These are phyloP conservation scores for Noturus placidus DNA, from an alignment of 2,113 vertebrate species.

Conservation along the genomic window DNA sequence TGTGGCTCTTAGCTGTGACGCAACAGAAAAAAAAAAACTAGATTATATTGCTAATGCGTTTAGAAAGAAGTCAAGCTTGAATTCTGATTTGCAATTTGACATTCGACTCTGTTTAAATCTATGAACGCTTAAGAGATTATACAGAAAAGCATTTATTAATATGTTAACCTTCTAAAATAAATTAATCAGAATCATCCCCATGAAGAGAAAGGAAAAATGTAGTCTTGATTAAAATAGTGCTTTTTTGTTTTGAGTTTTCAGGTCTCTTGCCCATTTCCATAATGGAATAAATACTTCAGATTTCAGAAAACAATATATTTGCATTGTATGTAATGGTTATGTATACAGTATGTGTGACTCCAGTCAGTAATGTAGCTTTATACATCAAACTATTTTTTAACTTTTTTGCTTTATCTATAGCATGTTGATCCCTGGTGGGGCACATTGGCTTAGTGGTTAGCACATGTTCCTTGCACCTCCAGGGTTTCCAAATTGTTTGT, in stretches of 20 bases:
- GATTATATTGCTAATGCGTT: slow-evolving; percentile 74
- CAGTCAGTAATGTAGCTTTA: neutral
- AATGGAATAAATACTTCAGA: neutral
- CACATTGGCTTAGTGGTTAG: too few relatives aligned
- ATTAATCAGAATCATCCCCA: slow-evolving; percentile 65
- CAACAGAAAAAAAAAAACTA: slow-evolving; percentile 60
- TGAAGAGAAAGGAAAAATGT: slow-evolving; percentile 43
- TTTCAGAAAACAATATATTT: neutral
- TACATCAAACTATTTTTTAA: neutral
- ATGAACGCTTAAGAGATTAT: slow-evolving; percentile 70
- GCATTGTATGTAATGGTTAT: neutral
- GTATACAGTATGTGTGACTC: neutral
- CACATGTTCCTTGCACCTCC: too few relatives aligned
- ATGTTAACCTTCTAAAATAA: slow-evolving; percentile 71
- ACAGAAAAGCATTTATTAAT: slow-evolving; percentile 67
- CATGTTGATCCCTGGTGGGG: neutral
- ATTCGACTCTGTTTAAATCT: slow-evolving; percentile 66
- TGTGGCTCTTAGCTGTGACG: slow-evolving; percentile 54
- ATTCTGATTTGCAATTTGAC: slow-evolving; percentile 66
- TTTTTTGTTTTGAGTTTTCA: slow-evolving; percentile 52
- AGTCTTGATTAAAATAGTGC: slow-evolving; percentile 65
- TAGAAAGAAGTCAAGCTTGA: slow-evolving; percentile 65
- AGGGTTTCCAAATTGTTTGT: too few relatives aligned
- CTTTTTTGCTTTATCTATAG: neutral
- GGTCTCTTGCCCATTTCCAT: neutral